Evolutionary conservation across 2,113 vertebrate genomes (phyloP), one percentile per base, ranked within the genome.

Genomic region (Calyptommatus sinebrachiatus): DNA sequence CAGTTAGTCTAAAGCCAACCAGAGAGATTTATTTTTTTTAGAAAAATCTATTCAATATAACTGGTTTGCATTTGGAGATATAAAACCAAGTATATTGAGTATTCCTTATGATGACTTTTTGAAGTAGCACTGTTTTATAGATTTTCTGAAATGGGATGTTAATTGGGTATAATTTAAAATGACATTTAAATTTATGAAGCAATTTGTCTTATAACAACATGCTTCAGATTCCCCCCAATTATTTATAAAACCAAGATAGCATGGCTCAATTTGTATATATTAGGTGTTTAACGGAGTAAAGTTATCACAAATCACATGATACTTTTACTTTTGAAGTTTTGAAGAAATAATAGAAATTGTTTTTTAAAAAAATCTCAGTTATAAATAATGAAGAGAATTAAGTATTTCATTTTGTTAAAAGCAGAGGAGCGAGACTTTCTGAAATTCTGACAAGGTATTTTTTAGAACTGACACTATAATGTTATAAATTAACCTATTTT

Each of bases 61-160:
- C 24, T 74, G 29, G 48, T 9, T 83, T 78, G 5, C 85, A 45
- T 86, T 89, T 87, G 68, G 48, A 22, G 35, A 5, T 87, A 57
- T 4, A 86, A 88, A 84, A 70, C 61, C 0, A 50, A 84, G 84
- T 87, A 11, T 45, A 74, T 87, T 82, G 65, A 85, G 7, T 1
- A 74, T 20, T 26, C 61, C 62, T 80, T 8, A 5, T 83, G 31
- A 77, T 75, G 24, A 4, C 62, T 0, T 65, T 86, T 79, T n/a
- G 29, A 60, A 46, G 73, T 76, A 67, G 57, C 14, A 61, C 61
- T 85, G 78, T 41, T 84, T 88, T 80, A 86, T 78, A 71, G 79
- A 16, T 53, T 76, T 62, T 73, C 77, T 83, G 73, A 86, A 93
- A 87, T 85, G 82, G 81, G 78, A 45, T 78, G 69, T 77, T 80